Evolutionary conservation across 1,140 invertebrate genomes (phyloP), one percentile per base, ranked within the genome.

Genomic region (Bombyx mandarina): DNA sequence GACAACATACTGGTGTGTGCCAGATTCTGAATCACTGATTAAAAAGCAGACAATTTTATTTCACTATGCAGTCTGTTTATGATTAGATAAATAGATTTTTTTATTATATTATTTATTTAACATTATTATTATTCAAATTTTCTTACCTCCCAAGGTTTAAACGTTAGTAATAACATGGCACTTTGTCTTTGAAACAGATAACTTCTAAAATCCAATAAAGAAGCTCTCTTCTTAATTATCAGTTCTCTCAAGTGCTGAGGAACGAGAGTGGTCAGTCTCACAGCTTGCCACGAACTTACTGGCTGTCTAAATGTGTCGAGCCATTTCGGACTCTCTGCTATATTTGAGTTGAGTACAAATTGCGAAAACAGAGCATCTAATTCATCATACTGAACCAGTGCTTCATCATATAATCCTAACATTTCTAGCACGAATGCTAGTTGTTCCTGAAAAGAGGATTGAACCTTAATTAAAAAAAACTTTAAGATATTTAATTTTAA

Each of bases 351-450:
- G 58, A 97, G 91, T 46, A 99, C 93, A 89, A 98, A 98, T 88
- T 99, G 97, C 8, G 97, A 97, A 85, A 99, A 99, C 53, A 99
- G 90, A 56, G 97, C 97, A 90, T 99, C 97, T 67, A 99, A 88
- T 89, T 99, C 97, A 89, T 99, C 97, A 88, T 99, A 99, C 75
- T 99, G 97, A 52, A 99, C 94, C 60, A 99, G 87, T 35, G 97
- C 96, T 89, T 99, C 97, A 70, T 98, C 97, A 82, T 95, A 93
- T 52, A 99, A 88, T 58, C 96, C 96, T 61, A 99, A 86, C 93
- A 98, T 97, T 90, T 98, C 95, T 67, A 98, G 91, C 60, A 97
- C 95, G 89, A 98, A 96, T 54, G 97, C 97, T 66, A 99, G 89
- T 90, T 99, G 96, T 89, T 99, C 97, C 93, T 98, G 90, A 43